These are phyloP conservation scores for Ferrisia virgata DNA, from an alignment of 2,888 invertebrate genomes.

Conservation along the genomic window DNA sequence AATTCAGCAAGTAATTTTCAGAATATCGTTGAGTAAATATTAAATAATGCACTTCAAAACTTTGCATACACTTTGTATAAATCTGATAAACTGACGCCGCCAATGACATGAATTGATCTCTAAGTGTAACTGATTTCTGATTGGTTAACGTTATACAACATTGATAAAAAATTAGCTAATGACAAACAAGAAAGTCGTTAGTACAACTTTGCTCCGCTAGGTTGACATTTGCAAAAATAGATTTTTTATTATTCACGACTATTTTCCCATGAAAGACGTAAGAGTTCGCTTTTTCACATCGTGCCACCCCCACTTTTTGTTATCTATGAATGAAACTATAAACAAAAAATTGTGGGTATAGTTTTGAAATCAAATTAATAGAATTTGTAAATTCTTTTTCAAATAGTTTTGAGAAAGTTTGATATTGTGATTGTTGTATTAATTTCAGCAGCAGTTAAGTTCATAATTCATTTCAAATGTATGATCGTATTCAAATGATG, in stretches of 20 bases:
- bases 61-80: neutral
- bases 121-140: neutral
- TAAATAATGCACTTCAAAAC: neutral
- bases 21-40: too few relatives aligned
- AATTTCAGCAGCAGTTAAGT: neutral
- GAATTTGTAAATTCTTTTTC: neutral
- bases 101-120: neutral
- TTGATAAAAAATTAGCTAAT: neutral
- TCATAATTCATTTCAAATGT: neutral
- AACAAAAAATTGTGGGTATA: neutral
- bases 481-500: neutral
- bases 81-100: neutral
- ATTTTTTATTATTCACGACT: neutral
- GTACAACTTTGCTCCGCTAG: neutral
- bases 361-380: neutral
- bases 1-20: neutral
- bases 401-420: neutral
- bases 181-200: neutral
- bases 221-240: neutral
- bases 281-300: neutral
- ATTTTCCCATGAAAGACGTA: neutral
- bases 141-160: neutral
- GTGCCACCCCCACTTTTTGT: neutral
- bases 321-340: slow-evolving; percentile 4
- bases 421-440: neutral